These are phyloP conservation scores for Rutpela maculata DNA, from an alignment of 2,888 invertebrate species.

Conservation along the genomic window DNA sequence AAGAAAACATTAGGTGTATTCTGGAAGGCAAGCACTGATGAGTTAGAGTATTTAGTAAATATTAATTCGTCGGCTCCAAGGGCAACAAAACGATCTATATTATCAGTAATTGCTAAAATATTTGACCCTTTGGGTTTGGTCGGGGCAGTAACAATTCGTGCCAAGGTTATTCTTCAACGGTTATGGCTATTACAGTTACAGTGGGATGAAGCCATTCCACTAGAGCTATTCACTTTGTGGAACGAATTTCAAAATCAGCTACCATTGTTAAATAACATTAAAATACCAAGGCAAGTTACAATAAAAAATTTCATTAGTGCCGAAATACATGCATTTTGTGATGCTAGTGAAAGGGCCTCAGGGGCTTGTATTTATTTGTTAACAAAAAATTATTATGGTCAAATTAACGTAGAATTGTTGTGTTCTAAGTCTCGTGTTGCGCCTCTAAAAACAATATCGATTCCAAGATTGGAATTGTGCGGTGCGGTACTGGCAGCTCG, in stretches of 20 bases:
- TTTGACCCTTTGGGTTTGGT: constrained; percentile 41
- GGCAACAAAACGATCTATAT: constrained; percentile 33
- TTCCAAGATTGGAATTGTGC: constrained; percentile 14
- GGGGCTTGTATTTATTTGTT: not conserved
- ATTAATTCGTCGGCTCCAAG: not conserved
- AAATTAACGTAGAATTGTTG: not conserved
- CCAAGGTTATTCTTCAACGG: constrained; percentile 23
- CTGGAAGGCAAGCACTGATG: constrained; percentile 29
- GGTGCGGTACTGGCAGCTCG: constrained; percentile 6
- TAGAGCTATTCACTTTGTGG: constrained; percentile 5
- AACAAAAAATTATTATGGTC: not conserved
- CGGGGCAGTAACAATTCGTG: constrained; percentile 17
- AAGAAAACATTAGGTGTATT: constrained; percentile 39
- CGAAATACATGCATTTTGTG: constrained; percentile 13
- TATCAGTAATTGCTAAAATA: constrained; percentile 35
- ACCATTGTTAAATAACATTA: not conserved
- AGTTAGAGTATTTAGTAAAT: constrained; percentile 18
- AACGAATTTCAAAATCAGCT: not conserved
- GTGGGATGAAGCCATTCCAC: constrained; percentile 21
- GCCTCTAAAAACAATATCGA: constrained; percentile 13
- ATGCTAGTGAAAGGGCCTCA: not conserved
- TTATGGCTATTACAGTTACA: constrained; percentile 23
- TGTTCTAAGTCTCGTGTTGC: constrained; percentile 22
- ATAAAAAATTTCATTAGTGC: not conserved
- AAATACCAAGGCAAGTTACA: constrained; percentile 22